Percentiles rank a stretch among this genome's conserved stretches.
Evolutionary conservation across 2,113 vertebrate genomes (phyloP).

Genomic region (Notothenia rossii): DNA sequence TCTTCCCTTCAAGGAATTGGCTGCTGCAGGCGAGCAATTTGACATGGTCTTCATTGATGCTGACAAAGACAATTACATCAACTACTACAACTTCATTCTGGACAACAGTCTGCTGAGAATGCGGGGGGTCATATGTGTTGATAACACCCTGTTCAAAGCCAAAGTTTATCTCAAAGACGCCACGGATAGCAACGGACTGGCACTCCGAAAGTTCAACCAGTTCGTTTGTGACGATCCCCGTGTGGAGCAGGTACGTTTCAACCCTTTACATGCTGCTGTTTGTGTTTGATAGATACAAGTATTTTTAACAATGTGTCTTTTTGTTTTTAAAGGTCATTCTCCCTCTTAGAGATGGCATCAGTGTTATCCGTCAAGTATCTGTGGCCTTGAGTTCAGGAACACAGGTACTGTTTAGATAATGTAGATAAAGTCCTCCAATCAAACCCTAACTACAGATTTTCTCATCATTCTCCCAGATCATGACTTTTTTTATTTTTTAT

Average conservation of each 20-base stretch:
- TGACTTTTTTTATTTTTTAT: neutral
- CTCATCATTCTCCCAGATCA: neutral
- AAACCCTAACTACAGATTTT: neutral
- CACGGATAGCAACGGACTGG: constrained; percentile 83
- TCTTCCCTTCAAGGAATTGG: constrained; percentile 77
- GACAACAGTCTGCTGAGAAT: constrained; percentile 85
- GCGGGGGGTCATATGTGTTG: constrained; percentile 84
- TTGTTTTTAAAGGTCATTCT: constrained; percentile 81
- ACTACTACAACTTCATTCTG: constrained; percentile 88
- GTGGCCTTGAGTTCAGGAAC: constrained; percentile 11
- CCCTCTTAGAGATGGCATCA: constrained; percentile 85
- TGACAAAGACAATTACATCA: constrained; percentile 87
- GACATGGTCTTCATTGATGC: constrained; percentile 90
- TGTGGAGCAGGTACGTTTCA: constrained; percentile 83
- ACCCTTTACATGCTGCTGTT: too few species aligned
- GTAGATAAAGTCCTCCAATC: neutral
- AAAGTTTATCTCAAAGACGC: constrained; percentile 85
- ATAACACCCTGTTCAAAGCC: constrained; percentile 87
- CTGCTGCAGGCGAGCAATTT: constrained; percentile 84
- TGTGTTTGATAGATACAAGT: neutral
- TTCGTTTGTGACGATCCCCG: constrained; percentile 81
- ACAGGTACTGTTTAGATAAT: constrained; percentile 49
- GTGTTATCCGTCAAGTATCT: constrained; percentile 76
- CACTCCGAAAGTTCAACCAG: constrained; percentile 85
- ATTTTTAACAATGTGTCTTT: neutral